Evolutionary conservation across 2,888 invertebrate species (phyloP), one percentile per base, ranked within the genome.

Genomic region (Troides helena): DNA sequence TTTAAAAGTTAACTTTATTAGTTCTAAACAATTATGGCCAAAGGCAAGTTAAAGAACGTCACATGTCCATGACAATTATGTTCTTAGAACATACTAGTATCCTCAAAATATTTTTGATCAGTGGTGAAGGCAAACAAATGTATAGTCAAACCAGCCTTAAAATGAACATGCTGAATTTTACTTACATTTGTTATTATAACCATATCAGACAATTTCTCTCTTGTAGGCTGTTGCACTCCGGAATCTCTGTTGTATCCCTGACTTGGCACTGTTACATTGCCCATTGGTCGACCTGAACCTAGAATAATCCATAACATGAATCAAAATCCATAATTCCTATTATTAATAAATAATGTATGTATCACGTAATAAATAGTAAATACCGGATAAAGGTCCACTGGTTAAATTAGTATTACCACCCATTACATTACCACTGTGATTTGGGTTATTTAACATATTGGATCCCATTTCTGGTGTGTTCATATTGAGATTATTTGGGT

Each of bases 151-250:
- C 10, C 39, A 39, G 10, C 39, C 14, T 14, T 50, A 50, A 3
- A 50, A 17, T 17, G 1, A n/a, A n/a, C 1, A 53, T 18, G 3
- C 18, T 1, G 17, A 50, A 14, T 50, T 17, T 17, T 57, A 83
- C 92, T 88, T 78, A 93, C 93, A 81, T 93, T 92, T 25, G 89
- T 88, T 69, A 93, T 91, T 62, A 92, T 86, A 43, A 93, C 91
- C 90, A 93, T 92, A 69, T 93, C 93, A 0, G 91, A 88, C 12
- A 82, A 67, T 72, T 91, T 92, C 2, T 92, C 92, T 36, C 90
- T 78, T 67, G 64, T 79, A 18, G 74, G 77, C 62, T 74, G 84
- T 67, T 85, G 88, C 1, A 76, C 76, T 2, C 74, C 76, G 0
- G 81, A 74, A 3, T 91, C 90, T 2, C 90, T 82, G 0, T 87